Conservation (phyloP, 2,113 vertebrate species). For the Odontophorus gujanensis region DNA sequence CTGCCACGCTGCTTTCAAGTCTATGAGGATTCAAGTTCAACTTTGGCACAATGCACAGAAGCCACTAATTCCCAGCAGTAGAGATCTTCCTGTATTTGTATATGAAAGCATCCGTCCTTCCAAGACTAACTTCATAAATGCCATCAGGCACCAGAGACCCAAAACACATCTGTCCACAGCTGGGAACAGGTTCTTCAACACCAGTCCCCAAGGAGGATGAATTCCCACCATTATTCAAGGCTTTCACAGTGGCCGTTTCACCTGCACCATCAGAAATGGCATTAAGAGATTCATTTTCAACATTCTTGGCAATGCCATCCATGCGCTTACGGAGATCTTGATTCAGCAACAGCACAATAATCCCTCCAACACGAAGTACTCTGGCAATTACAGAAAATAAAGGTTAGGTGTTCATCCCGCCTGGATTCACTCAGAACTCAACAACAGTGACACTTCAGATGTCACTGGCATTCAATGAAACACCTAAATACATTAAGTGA, state of each 20-base stretch:
- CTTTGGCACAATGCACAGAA: neutral
- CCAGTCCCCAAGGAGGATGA: neutral
- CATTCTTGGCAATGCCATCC: neutral
- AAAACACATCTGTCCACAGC: neutral
- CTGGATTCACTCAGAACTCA: neutral
- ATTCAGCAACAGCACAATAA: slow-evolving; percentile 85
- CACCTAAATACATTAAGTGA: neutral
- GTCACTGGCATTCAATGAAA: accelerated
- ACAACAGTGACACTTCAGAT: neutral
- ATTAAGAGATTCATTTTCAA: neutral
- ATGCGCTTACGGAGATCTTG: slow-evolving; percentile 78
- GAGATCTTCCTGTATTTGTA: slow-evolving; percentile 84
- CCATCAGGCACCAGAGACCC: slow-evolving; percentile 76
- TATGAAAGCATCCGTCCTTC: slow-evolving; percentile 87
- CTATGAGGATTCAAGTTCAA: neutral
- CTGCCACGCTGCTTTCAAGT: neutral
- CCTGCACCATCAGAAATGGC: neutral
- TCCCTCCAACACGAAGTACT: slow-evolving; percentile 84
- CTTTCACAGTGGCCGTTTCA: neutral
- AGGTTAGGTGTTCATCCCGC: neutral
- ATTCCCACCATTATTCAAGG: neutral
- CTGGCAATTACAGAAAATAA: slow-evolving; percentile 61
- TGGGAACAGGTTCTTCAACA: neutral
- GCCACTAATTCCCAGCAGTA: neutral
- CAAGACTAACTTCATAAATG: slow-evolving; percentile 84